phyloP scores from a whole-genome alignment of 1,140 invertebrate genomes.

The Pseudomyrmex sp. region DNA sequence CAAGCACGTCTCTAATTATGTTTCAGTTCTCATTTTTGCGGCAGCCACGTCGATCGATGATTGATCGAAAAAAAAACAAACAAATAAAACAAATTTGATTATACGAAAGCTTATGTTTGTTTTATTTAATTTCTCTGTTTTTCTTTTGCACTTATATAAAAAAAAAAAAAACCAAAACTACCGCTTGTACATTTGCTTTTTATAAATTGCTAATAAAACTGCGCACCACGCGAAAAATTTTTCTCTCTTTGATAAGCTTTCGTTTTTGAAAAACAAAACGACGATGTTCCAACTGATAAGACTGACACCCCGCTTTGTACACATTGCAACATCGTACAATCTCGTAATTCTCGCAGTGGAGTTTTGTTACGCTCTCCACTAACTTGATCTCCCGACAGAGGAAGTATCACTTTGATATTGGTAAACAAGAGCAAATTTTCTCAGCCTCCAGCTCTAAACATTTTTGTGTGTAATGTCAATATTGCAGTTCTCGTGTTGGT shows the following conservation, averaged over 20 bases:
- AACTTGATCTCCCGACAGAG: constrained; percentile 28
- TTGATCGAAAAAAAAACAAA: neutral
- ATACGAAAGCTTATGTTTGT: constrained; percentile 27
- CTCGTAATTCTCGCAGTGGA: neutral
- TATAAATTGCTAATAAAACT: neutral
- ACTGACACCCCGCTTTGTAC: constrained; percentile 29
- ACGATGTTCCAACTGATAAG: constrained; percentile 22
- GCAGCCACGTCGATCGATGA: neutral
- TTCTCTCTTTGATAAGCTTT: constrained; percentile 4
- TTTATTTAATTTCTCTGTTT: constrained; percentile 9
- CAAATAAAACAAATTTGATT: constrained; percentile 26
- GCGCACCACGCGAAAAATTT: neutral
- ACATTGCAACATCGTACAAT: constrained; percentile 33
- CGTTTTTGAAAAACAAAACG: neutral
- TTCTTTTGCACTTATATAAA: too few species aligned
- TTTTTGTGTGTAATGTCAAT: neutral
- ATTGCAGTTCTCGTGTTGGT: constrained; percentile 95
- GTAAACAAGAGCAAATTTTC: neutral
- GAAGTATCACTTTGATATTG: constrained; percentile 35
- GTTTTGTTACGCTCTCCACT: constrained; percentile 36
- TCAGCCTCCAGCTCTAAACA: neutral
- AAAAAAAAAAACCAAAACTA: neutral
- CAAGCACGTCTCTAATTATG: constrained; percentile 34
- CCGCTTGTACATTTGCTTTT: constrained; percentile 17
- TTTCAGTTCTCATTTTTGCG: constrained; percentile 47